Base-by-base conservation (phyloP, 1,140 invertebrate genomes). In the Pseudomyrmex sp. region DNA sequence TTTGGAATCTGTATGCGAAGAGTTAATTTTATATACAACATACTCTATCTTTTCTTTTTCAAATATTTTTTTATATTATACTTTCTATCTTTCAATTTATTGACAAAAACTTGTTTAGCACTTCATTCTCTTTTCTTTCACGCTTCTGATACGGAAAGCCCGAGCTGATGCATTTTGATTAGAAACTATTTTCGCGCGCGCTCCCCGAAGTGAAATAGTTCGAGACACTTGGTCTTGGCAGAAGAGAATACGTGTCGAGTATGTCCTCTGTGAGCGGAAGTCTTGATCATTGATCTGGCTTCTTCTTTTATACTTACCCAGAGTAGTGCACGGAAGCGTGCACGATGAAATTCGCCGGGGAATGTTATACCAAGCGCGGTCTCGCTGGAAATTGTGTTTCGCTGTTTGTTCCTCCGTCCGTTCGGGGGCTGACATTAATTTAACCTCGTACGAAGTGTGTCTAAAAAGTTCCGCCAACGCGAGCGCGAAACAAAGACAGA, bases 301-400 rank as follows among this genome's bases (percentile, higher is more conserved):
- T 12, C 44, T 80, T 72, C 76, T 80, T 80, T 80, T 80, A 80
- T 80, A 80, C 66, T 80, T 72, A 66, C 66, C 44, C 15, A 15
- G 74, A 61, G 54, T 76, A 76, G 66, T 61, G 76, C 66, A 80
- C 66, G 76, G 76, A 80, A 80, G 76, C 76, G 76, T 80, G 76
- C 76, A 72, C 76, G 76, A 80, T 80, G 76, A 80, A 80, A 80
- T 80, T 70, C 76, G 66, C 66, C 76, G 76, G 66, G 76, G 76
- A 80, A 80, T 80, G 76, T 80, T 80, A 80, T 72, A 80, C 76
- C 76, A 80, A 72, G 54, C 76, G 76, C 54, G 76, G 76, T 80
- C 76, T 80, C 66, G 54, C 76, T 80, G 76, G 76, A 80, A 80
- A 80, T 80, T 80, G 76, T 80, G 76, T 80, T 80, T 80, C 76